A percentile compares a stretch with the other conserved stretches of the same genome.
Evolutionary conservation across 2,888 invertebrate genomes (phyloP).

Genomic region (Plebejus argus): DNA sequence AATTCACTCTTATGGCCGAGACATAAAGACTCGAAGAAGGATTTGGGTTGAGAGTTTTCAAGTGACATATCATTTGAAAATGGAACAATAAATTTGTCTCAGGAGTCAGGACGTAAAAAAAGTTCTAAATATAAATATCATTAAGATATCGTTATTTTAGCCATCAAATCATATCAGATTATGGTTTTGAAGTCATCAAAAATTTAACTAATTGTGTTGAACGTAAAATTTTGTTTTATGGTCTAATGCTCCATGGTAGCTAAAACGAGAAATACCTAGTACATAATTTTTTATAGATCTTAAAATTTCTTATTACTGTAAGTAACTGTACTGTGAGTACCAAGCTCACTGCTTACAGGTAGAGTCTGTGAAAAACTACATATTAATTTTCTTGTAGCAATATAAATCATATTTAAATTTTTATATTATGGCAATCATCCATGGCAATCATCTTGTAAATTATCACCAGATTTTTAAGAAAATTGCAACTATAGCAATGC

Average conservation of each 20-base stretch:
- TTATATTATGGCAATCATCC: too few relatives aligned
- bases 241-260: neutral
- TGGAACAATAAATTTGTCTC: conserved; percentile 17
- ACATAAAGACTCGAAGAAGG: neutral
- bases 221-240: neutral
- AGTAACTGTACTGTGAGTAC: too few relatives aligned
- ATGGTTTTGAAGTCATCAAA: neutral
- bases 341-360: too few relatives aligned
- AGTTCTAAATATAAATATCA: neutral
- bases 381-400: too few relatives aligned
- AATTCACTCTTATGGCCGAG: neutral
- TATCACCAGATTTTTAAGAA: too few relatives aligned
- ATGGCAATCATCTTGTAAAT: too few relatives aligned
- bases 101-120: neutral
- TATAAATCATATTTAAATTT: too few relatives aligned
- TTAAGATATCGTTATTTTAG: conserved; percentile 8
- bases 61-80: conserved; percentile 25
- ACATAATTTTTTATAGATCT: too few relatives aligned
- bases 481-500: too few relatives aligned
- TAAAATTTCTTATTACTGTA: too few relatives aligned
- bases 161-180: neutral
- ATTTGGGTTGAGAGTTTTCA: conserved; percentile 19
- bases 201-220: neutral
- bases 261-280: too few relatives aligned
- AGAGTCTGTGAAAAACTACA: too few relatives aligned